Conservation (phyloP, 1,140 invertebrate genomes). For the Apis florea region DNA sequence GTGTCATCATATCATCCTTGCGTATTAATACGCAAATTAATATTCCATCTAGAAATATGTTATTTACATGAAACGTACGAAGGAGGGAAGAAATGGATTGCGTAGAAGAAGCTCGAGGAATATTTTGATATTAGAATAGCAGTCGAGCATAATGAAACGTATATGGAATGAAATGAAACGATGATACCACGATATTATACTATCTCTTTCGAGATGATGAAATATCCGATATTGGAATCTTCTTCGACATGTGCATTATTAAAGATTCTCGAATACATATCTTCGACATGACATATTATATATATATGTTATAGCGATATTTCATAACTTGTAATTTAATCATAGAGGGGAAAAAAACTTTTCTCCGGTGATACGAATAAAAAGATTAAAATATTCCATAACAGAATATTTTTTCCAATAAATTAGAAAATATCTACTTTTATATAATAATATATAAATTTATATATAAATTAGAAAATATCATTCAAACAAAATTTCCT, state of each 20-base stretch:
- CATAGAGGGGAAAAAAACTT: not conserved
- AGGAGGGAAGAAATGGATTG: not conserved
- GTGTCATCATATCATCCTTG: too few relatives aligned
- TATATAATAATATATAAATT: too few relatives aligned
- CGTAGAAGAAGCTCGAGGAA: not conserved
- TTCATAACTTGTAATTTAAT: not conserved
- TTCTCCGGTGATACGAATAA: not conserved
- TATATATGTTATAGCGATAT: not conserved
- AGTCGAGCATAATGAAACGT: not conserved
- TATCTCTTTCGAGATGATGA: not conserved
- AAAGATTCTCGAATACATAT: not conserved
- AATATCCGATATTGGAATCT: slow-evolving; percentile 38
- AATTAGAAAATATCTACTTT: too few relatives aligned
- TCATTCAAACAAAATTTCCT: too few relatives aligned
- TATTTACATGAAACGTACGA: not conserved
- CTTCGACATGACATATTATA: not conserved
- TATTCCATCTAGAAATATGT: too few relatives aligned
- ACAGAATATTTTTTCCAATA: not conserved
- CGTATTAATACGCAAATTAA: too few relatives aligned
- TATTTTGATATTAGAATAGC: slow-evolving; percentile 17
- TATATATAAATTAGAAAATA: too few relatives aligned
- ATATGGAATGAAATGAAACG: slow-evolving; percentile 13
- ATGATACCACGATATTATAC: not conserved
- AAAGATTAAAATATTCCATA: not conserved
- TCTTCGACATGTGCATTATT: not conserved